phyloP scores from a whole-genome alignment of 2,888 invertebrate species.

The Dolomedes plantarius region DNA sequence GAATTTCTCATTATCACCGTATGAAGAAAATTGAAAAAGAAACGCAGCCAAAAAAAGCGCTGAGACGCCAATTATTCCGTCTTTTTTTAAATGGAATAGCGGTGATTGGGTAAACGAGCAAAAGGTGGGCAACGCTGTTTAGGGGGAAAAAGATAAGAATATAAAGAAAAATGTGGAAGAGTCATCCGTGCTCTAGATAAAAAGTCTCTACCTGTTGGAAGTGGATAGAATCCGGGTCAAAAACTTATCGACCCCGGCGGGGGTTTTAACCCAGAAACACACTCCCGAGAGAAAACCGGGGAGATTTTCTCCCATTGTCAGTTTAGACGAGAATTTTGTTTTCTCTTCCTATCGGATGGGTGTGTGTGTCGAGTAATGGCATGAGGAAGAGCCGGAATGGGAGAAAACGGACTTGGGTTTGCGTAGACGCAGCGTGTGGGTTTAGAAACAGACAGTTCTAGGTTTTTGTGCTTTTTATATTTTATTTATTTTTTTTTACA shows the following conservation, averaged over 20 bases:
- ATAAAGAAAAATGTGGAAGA: neutral
- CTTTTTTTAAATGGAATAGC: too few species aligned
- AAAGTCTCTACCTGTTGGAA: slow-evolving; percentile 22
- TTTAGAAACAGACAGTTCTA: neutral
- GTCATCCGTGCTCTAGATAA: slow-evolving; percentile 42
- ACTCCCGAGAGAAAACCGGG: slow-evolving; percentile 41
- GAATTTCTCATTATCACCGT: too few species aligned
- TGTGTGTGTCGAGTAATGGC: neutral
- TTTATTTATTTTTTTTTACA: too few species aligned
- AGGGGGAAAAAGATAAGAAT: neutral
- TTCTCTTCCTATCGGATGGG: slow-evolving; percentile 20
- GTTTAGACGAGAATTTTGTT: neutral
- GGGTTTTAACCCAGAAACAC: slow-evolving; percentile 52
- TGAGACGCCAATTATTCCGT: too few species aligned
- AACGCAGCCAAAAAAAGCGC: too few species aligned
- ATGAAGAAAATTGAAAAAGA: too few species aligned
- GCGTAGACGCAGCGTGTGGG: neutral
- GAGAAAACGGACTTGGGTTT: neutral
- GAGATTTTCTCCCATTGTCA: slow-evolving; percentile 37
- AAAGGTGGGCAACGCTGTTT: too few species aligned
- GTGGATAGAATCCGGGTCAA: slow-evolving; percentile 48
- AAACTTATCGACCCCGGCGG: slow-evolving; percentile 43
- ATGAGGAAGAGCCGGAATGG: neutral
- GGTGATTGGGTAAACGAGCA: too few species aligned
- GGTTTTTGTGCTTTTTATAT: too few species aligned